phyloP scores from a whole-genome alignment of 2,113 vertebrate species.

The Pterocles burchelli region DNA sequence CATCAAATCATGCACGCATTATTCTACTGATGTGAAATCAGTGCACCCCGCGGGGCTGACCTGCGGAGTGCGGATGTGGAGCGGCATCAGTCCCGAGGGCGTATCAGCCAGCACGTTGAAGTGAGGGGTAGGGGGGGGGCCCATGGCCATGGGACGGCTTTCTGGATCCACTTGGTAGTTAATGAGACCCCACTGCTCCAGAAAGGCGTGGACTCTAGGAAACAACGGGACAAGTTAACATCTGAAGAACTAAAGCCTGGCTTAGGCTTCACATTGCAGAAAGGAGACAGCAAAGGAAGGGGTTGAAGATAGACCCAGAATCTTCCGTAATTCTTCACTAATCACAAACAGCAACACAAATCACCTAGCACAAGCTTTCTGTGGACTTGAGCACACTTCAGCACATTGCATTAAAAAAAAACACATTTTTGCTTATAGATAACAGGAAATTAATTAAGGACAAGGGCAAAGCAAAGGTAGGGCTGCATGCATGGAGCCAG shows the following conservation, averaged over 20 bases:
- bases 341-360: not conserved
- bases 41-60: constrained; percentile 52
- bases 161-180: constrained; percentile 99
- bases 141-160: constrained; percentile 94
- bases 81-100: constrained; percentile 91
- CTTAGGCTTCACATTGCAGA: rapidly evolving
- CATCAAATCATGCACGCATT: rapidly evolving
- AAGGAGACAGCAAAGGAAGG: not conserved
- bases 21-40: too few species aligned
- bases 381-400: not conserved
- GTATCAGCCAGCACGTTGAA: constrained; percentile 96
- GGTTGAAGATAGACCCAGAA: not conserved
- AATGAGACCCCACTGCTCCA: constrained; percentile 98
- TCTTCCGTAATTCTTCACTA: not conserved
- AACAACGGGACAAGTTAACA: rapidly evolving
- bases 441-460: not conserved
- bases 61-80: constrained; percentile 92
- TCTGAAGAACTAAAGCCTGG: rapidly evolving
- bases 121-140: constrained; percentile 94
- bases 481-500: not conserved
- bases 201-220: constrained; percentile 90
- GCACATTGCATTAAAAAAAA: not conserved
- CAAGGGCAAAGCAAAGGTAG: not conserved
- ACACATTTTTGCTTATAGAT: not conserved
- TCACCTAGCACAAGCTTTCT: rapidly evolving